These are phyloP conservation scores for Trigoniulus corallinus DNA, from an alignment of 1,140 invertebrate species.

Conservation along the genomic window DNA sequence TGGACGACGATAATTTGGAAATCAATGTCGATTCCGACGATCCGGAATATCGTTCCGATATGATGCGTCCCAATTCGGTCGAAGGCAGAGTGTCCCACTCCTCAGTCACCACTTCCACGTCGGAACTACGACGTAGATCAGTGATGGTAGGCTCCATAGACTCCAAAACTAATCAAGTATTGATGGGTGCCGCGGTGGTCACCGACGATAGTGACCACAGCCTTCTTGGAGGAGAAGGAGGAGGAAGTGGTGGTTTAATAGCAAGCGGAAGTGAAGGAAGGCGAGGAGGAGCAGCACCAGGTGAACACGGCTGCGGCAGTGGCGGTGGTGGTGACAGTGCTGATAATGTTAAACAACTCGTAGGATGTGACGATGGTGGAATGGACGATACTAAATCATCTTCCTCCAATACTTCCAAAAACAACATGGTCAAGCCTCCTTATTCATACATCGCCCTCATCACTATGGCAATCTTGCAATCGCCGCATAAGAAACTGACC, in stretches of 20 bases:
- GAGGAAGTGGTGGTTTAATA: too few species aligned
- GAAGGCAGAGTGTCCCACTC: neutral
- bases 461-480: slow-evolving; percentile 94
- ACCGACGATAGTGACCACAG: too few species aligned
- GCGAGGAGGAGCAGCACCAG: neutral
- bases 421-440: slow-evolving; percentile 68
- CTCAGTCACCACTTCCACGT: neutral
- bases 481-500: slow-evolving; percentile 90
- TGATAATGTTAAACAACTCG: neutral
- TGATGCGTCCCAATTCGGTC: neutral
- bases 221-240: too few species aligned
- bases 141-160: neutral
- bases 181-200: too few species aligned
- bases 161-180: neutral
- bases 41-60: neutral
- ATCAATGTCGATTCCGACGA: slow-evolving; percentile 6
- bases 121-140: neutral
- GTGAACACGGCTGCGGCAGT: neutral
- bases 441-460: slow-evolving; percentile 97
- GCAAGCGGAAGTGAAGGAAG: too few species aligned
- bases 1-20: neutral
- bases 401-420: slow-evolving; percentile 9
- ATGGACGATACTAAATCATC: neutral
- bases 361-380: neutral
- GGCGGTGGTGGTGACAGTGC: neutral